phyloP scores from a whole-genome alignment of 2,113 vertebrate genomes.

The Odocoileus virginianus region DNA sequence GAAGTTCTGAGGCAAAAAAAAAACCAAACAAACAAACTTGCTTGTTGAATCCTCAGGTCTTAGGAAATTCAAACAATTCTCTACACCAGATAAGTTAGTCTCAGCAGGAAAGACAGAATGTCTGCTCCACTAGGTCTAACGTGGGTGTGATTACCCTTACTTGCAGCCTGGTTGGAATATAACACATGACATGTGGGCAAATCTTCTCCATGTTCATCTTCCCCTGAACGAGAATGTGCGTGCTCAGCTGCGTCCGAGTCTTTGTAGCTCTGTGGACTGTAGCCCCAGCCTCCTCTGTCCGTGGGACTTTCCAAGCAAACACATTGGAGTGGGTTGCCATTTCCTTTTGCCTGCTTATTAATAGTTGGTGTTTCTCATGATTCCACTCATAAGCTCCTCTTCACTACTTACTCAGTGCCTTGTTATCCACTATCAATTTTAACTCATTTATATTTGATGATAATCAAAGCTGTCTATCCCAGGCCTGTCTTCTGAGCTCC shows the following conservation, averaged over 20 bases:
- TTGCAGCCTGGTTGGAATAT: background rate
- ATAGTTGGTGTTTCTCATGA: background rate
- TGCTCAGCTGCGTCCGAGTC: background rate
- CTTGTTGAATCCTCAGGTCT: background rate
- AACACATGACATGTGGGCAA: background rate
- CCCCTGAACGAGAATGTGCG: background rate
- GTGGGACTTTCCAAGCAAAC: background rate
- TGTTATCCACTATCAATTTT: background rate
- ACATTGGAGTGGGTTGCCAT: background rate
- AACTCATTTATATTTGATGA: background rate
- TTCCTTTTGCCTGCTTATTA: background rate
- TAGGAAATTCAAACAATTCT: background rate
- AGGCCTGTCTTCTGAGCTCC: background rate
- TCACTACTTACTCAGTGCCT: background rate
- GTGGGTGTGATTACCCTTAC: background rate
- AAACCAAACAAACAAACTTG: too few species aligned
- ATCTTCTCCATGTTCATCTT: background rate
- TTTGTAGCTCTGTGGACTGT: background rate
- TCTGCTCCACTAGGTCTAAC: background rate
- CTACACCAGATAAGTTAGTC: background rate
- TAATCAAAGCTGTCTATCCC: background rate
- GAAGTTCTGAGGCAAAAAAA: background rate
- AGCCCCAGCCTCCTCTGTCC: background rate
- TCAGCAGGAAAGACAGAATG: background rate
- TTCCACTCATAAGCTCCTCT: background rate